phyloP scores from a whole-genome alignment of 92 coral and sea anemone species.

The Actinernus sp. region DNA sequence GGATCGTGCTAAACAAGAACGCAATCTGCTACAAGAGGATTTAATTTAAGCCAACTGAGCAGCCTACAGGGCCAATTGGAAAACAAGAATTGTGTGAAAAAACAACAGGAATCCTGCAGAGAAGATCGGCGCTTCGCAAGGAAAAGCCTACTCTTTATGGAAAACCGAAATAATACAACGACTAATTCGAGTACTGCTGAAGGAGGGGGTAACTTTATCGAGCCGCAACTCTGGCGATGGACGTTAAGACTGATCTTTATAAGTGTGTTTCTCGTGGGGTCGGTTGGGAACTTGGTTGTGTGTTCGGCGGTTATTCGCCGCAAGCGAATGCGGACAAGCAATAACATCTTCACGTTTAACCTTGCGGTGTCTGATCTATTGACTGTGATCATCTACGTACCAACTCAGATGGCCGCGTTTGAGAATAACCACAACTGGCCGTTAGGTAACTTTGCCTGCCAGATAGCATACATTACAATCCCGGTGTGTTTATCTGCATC shows the following conservation, averaged over 20 bases:
- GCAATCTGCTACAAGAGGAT: too few species aligned
- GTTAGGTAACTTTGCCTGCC: constrained; percentile 88
- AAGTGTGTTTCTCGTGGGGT: constrained; percentile 81
- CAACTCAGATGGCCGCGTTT: constrained; percentile 97
- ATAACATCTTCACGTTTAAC: constrained; percentile 91
- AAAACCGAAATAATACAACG: not conserved
- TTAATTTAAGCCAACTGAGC: too few species aligned
- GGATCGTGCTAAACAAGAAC: too few species aligned
- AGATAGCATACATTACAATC: constrained; percentile 70
- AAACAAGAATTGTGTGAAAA: too few species aligned
- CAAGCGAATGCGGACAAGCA: constrained; percentile 87
- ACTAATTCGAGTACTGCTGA: not conserved
- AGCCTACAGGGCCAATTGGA: too few species aligned
- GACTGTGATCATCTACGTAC: constrained; percentile 84
- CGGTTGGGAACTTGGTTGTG: constrained; percentile 85
- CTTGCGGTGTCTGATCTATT: constrained; percentile 91
- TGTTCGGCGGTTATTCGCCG: constrained; percentile 90
- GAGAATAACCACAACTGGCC: constrained; percentile 97
- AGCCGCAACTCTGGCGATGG: constrained; percentile 84
- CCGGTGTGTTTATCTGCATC: constrained; percentile 87
- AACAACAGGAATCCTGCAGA: not conserved
- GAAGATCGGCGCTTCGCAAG: not conserved
- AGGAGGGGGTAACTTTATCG: constrained; percentile 54
- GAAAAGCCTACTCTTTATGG: not conserved
- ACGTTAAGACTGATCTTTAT: constrained; percentile 83